Evolutionary conservation across 2,113 vertebrate species (phyloP).

Genomic region (Fregata magnificens): DNA sequence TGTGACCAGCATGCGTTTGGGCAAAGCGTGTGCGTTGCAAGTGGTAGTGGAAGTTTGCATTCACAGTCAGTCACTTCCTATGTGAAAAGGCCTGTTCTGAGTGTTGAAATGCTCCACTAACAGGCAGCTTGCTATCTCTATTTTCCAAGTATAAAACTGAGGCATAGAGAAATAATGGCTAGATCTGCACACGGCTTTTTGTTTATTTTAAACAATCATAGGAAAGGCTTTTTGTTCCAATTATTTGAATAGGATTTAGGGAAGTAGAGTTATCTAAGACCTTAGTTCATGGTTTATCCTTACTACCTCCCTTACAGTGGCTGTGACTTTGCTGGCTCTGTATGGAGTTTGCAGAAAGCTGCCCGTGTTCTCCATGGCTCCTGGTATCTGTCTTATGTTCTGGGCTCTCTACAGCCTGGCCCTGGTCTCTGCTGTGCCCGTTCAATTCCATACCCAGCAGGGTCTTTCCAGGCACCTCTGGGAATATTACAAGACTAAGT

Average conservation of each 20-base stretch:
- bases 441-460: neutral
- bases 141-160: neutral
- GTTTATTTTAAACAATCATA: neutral
- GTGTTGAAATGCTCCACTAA: neutral
- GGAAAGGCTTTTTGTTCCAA: neutral
- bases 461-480: neutral
- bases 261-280: neutral
- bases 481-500: neutral
- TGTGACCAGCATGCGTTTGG: neutral
- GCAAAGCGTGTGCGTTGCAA: neutral
- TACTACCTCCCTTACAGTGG: neutral
- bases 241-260: neutral
- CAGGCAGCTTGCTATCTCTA: neutral
- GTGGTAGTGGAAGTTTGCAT: neutral
- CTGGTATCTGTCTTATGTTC: neutral
- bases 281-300: neutral
- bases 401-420: neutral
- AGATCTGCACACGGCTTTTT: neutral
- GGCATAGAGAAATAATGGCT: neutral
- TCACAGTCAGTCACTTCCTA: neutral
- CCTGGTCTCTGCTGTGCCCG: neutral
- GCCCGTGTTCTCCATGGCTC: neutral
- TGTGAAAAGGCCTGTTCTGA: neutral
- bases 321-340: neutral
- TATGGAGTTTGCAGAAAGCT: neutral